Conservation (phyloP, 2,797 vertebrate genomes). For the Coregonus ussuriensis region DNA sequence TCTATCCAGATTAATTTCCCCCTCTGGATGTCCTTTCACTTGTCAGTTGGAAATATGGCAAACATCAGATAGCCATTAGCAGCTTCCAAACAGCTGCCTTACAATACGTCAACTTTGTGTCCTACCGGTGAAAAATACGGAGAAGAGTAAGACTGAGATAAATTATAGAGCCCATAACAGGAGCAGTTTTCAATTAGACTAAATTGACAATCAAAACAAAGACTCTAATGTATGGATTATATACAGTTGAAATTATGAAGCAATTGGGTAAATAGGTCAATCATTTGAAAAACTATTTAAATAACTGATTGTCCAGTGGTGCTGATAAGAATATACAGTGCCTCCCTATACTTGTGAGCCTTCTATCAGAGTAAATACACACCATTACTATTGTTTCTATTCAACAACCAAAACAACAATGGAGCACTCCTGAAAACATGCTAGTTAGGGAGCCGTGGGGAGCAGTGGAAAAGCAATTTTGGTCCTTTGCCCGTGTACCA, state of each 20-base stretch:
- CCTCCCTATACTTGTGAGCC: not conserved
- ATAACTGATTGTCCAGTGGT: too few relatives aligned
- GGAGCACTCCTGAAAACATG: conserved; percentile 38
- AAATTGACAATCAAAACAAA: too few relatives aligned
- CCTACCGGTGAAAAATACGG: too few relatives aligned
- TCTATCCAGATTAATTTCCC: conserved; percentile 57
- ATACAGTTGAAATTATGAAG: too few relatives aligned
- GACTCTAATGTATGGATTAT: too few relatives aligned
- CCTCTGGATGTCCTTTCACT: conserved; percentile 47
- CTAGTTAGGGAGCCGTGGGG: conserved; percentile 43
- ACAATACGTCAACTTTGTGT: conserved; percentile 1
- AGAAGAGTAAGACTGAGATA: not conserved
- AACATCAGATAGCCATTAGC: conserved; percentile 53
- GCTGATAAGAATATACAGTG: too few relatives aligned
- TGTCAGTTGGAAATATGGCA: conserved; percentile 60
- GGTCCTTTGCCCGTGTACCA: conserved; percentile 40
- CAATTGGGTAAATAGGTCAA: too few relatives aligned
- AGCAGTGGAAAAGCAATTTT: conserved; percentile 66
- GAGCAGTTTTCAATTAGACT: not conserved
- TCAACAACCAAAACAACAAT: conserved; percentile 35
- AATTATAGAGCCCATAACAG: not conserved
- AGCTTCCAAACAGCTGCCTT: conserved; percentile 14
- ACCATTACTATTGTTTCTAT: conserved; percentile 25
- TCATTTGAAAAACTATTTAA: too few relatives aligned
- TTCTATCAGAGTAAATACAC: not conserved